Conservation (phyloP, 2,113 vertebrate species). For the Hirundichthys speculiger region DNA sequence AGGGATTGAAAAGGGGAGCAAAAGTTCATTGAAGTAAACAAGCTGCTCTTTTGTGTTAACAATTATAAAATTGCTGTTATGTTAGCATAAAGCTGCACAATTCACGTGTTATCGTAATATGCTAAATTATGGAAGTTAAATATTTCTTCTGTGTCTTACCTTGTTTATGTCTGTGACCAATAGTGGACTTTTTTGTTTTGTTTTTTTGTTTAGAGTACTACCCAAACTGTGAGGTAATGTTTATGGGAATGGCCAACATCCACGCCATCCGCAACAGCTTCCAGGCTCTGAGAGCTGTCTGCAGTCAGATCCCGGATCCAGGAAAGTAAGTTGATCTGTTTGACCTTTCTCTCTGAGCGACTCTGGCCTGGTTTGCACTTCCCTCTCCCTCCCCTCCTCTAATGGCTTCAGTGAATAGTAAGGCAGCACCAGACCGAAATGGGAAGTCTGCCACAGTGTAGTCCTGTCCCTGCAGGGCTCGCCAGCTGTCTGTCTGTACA, state of each 20-base stretch:
- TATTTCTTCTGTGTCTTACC: background rate
- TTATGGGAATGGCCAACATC: slow-evolving; percentile 99
- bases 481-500: slow-evolving; percentile 48
- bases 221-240: slow-evolving; percentile 97
- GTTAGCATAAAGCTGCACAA: background rate
- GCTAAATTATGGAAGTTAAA: too few species aligned
- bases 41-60: too few species aligned
- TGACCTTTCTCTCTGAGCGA: slow-evolving; percentile 54
- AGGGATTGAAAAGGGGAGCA: background rate
- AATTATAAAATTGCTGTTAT: too few species aligned
- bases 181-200: slow-evolving; percentile 24
- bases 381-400: background rate
- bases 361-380: background rate
- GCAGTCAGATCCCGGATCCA: slow-evolving; percentile 98
- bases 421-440: slow-evolving; percentile 35
- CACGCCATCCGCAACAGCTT: slow-evolving; percentile 98
- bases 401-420: slow-evolving; percentile 16
- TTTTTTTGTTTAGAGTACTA: slow-evolving; percentile 89
- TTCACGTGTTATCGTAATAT: background rate
- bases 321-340: slow-evolving; percentile 89
- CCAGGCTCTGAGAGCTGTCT: slow-evolving; percentile 94
- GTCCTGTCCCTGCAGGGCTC: slow-evolving; percentile 29
- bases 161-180: slow-evolving; percentile 21
- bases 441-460: slow-evolving; percentile 32
- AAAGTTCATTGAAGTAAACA: too few species aligned